Percentiles rank a stretch among this genome's conserved stretches.
Conservation (phyloP, 2,797 vertebrate species). For the Microchirus variegatus region DNA sequence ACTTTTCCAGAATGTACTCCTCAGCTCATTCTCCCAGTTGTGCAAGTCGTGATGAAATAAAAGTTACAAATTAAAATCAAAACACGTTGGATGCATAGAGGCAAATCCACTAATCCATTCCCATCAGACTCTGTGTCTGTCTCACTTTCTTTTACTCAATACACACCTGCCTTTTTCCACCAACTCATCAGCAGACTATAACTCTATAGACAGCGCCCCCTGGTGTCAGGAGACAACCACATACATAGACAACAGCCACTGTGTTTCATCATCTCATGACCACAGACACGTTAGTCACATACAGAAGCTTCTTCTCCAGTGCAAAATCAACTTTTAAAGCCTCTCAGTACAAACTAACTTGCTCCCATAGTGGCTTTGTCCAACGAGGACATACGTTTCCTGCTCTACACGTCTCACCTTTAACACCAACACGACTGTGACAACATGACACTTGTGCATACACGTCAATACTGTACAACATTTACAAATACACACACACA, state of each 20-base stretch:
- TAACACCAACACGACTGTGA: constrained; percentile 25
- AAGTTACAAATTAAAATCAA: constrained; percentile 29
- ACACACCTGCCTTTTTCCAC: constrained; percentile 25
- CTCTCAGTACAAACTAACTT: constrained; percentile 36
- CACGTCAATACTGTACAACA: constrained; percentile 55
- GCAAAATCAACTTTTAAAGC: constrained; percentile 67
- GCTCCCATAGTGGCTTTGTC: constrained; percentile 57
- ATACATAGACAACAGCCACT: not conserved
- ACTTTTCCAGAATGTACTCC: constrained; percentile 11
- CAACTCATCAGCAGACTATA: constrained; percentile 2
- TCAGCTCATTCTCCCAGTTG: constrained; percentile 15
- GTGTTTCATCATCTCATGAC: not conserved
- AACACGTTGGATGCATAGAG: constrained; percentile 54
- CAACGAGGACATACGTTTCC: constrained; percentile 20
- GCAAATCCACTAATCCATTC: constrained; percentile 15
- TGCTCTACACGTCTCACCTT: constrained; percentile 22
- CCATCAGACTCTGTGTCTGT: constrained; percentile 14
- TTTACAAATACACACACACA: constrained; percentile 31
- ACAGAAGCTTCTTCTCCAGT: constrained; percentile 58
- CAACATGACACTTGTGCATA: constrained; percentile 37
- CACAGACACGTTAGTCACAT: constrained; percentile 21
- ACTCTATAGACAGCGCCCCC: constrained; percentile 12
- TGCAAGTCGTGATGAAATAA: constrained; percentile 6
- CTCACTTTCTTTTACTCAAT: constrained; percentile 35
- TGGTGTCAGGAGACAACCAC: constrained; percentile 12